Evolutionary conservation across 1,140 invertebrate species (phyloP).

Genomic region (Bombus impatiens): DNA sequence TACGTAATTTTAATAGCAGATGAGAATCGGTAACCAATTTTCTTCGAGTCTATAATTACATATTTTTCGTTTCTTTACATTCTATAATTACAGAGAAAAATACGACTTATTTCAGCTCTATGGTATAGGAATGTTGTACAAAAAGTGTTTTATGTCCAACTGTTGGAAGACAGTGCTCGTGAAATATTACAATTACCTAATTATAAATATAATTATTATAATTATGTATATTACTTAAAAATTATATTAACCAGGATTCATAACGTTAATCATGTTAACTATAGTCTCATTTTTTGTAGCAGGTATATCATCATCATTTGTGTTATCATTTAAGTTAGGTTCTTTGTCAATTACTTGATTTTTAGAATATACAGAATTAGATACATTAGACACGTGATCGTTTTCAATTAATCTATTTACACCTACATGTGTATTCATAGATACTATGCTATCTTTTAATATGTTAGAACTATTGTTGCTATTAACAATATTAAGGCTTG

Average conservation of each 20-base stretch:
- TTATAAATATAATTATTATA: neutral
- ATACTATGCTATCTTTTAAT: constrained; percentile 10
- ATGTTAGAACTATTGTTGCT: constrained; percentile 25
- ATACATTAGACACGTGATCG: neutral
- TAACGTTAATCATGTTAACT: neutral
- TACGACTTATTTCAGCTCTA: neutral
- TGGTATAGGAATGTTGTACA: neutral
- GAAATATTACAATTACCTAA: neutral
- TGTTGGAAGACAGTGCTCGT: neutral
- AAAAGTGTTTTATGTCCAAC: neutral
- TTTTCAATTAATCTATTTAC: neutral
- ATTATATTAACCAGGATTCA: constrained; percentile 18
- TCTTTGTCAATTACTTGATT: neutral
- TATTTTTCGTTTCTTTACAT: neutral
- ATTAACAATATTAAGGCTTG: neutral
- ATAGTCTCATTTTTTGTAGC: neutral
- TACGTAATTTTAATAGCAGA: neutral
- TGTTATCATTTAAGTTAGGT: neutral
- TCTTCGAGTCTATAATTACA: too few species aligned
- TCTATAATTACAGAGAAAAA: neutral
- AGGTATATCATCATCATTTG: neutral
- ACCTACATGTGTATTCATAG: neutral
- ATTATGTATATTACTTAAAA: neutral
- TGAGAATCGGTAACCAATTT: neutral
- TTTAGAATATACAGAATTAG: neutral